Conservation (phyloP, 1,140 invertebrate species). For the Drosophila arawakana region DNA sequence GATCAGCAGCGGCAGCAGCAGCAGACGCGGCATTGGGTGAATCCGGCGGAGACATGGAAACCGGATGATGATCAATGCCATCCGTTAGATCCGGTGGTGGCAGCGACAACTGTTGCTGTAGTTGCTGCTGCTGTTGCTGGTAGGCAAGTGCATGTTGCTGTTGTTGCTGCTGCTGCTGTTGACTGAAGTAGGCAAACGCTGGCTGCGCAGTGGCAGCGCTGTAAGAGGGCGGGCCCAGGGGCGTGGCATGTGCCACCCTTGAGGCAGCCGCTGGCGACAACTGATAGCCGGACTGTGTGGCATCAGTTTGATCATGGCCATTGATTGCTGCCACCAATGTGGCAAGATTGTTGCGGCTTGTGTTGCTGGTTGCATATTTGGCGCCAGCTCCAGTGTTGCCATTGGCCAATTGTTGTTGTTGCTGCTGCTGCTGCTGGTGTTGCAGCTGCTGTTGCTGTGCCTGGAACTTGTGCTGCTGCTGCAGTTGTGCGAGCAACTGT, state of each 20-base stretch:
- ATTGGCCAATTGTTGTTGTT: constrained; percentile 22
- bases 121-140: constrained; percentile 62
- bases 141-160: constrained; percentile 46
- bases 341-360: constrained; percentile 80
- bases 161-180: constrained; percentile 54
- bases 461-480: constrained; percentile 84
- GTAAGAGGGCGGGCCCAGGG: constrained; percentile 70
- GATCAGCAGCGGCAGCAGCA: constrained; percentile 40
- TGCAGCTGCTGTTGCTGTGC: constrained; percentile 68
- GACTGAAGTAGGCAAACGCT: constrained; percentile 62
- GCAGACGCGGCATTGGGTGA: constrained; percentile 52
- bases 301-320: constrained; percentile 63
- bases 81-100: constrained; percentile 49
- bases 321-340: constrained; percentile 80
- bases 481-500: constrained; percentile 76
- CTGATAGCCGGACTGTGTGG: constrained; percentile 55
- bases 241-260: constrained; percentile 61
- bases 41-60: constrained; percentile 64
- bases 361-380: constrained; percentile 54
- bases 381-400: constrained; percentile 37
- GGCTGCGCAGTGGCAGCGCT: constrained; percentile 70
- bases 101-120: constrained; percentile 54
- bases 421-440: constrained; percentile 5
- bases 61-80: constrained; percentile 66
- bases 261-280: constrained; percentile 69